These are phyloP conservation scores for Zygothrica quintamaculata DNA, from an alignment of 2,888 invertebrate genomes.

Conservation along the genomic window DNA sequence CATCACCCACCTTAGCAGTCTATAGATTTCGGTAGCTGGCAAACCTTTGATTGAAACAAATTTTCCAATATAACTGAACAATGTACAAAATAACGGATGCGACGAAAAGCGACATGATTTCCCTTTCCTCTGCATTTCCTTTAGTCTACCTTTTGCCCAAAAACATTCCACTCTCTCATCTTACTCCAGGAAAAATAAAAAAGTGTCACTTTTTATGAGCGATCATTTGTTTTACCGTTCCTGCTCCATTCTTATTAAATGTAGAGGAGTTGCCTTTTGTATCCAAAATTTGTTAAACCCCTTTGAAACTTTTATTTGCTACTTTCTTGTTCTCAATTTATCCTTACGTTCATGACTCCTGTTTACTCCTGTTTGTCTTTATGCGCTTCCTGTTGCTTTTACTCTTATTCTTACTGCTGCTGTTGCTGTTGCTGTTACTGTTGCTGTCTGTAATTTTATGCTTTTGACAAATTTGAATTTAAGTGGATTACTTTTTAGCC, in stretches of 20 bases:
- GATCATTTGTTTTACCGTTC: constrained; percentile 65
- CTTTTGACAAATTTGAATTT: constrained; percentile 78
- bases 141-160: constrained; percentile 28
- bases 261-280: neutral
- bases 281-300: constrained; percentile 29
- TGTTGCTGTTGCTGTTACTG: constrained; percentile 12
- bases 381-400: too few species aligned
- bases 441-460: constrained; percentile 58
- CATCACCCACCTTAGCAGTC: constrained; percentile 8
- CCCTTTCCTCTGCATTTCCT: constrained; percentile 1
- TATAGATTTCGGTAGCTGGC: constrained; percentile 17
- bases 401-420: neutral
- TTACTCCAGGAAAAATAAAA: too few species aligned
- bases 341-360: constrained; percentile 4
- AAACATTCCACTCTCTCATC: too few species aligned
- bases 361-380: neutral
- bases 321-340: constrained; percentile 53
- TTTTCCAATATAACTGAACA: constrained; percentile 70
- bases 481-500: constrained; percentile 77
- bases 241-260: neutral
- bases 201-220: constrained; percentile 79
- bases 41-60: constrained; percentile 78
- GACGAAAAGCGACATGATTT: constrained; percentile 49
- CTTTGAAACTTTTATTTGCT: constrained; percentile 48
- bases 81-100: constrained; percentile 67